These are phyloP conservation scores for Apogon hyalosoma DNA, from an alignment of 2,797 vertebrate genomes.

Conservation along the genomic window DNA sequence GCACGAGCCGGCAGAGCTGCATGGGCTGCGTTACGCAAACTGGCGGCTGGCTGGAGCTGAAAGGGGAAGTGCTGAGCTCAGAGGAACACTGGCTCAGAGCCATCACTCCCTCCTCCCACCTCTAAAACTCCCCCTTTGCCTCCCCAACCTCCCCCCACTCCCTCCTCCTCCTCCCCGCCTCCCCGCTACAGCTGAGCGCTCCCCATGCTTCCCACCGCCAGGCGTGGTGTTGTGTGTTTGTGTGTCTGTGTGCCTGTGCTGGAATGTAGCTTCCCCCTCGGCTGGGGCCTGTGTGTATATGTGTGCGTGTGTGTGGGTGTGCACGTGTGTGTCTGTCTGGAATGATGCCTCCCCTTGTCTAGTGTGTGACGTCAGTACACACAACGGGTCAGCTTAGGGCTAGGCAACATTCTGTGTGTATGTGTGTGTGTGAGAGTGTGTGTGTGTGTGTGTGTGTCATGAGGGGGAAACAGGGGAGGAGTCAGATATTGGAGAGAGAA, in stretches of 20 bases:
- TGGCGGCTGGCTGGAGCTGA: constrained; percentile 82
- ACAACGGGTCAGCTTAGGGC: constrained; percentile 83
- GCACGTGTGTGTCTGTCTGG: constrained; percentile 72
- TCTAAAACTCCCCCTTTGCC: constrained; percentile 31
- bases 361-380: constrained; percentile 83
- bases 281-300: constrained; percentile 62
- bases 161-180: constrained; percentile 54
- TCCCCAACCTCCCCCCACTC: constrained; percentile 9
- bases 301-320: constrained; percentile 11
- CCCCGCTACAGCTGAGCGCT: constrained; percentile 83
- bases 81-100: constrained; percentile 81
- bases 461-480: constrained; percentile 65
- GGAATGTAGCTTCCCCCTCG: constrained; percentile 80
- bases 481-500: constrained; percentile 76
- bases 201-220: constrained; percentile 82
- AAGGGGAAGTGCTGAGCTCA: constrained; percentile 85
- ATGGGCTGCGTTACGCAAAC: constrained; percentile 79
- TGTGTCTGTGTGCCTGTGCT: constrained; percentile 78
- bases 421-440: constrained; percentile 39
- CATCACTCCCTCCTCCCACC: constrained; percentile 65
- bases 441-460: constrained; percentile 38
- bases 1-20: constrained; percentile 67
- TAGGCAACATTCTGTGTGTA: constrained; percentile 67
- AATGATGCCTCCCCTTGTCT: constrained; percentile 83
- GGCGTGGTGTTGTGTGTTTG: constrained; percentile 81